Base-by-base conservation (phyloP, 2,797 vertebrate species). In the Intellagama lesueurii region DNA sequence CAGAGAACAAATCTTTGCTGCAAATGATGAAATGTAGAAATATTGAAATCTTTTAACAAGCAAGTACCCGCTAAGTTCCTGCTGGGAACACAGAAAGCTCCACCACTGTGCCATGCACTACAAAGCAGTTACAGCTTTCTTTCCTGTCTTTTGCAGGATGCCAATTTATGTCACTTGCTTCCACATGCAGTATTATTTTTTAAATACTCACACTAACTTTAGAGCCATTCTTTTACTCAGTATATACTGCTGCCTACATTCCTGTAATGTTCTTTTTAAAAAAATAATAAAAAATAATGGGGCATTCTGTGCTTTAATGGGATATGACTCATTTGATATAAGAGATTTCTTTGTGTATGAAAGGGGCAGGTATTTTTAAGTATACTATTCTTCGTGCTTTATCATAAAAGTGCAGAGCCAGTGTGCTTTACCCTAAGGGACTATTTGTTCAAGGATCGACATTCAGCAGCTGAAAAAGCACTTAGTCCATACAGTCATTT, bases 401-500 rank as follows among this genome's bases (percentile, higher is more conserved):
- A 52, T 87, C 86, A 87, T 47, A 81, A 81, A 85, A 91, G 81
- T 87, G 40, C 52, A 82, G 85, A 92, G 77, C 56, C 66, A 60
- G 1, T 35, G 49, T 87, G 35, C 70, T 91, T 88, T 44, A 60
- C 76, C 83, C 75, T 11, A 49, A 32, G 73, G 35, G 40, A 49
- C 49, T 56, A 56, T 79, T 94, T 88, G 30, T 84, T 77, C 22
- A 87, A 92, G 35, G 19, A 60, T 72, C 85, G 73, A 49, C 69
- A 47, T 7, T 86, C 8, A 26, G 2, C 68, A 77, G 64, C 81
- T 68, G n/a, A 84, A 86, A 87, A 40, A 89, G 80, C 64, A 30
- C 66, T 47, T 82, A 91, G 3, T 44, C 0, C 0, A 7, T 86
- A 85, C 11, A 87, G 82, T 82, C 73, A 70, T 66, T 87, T 68